Evolutionary conservation across 2,888 invertebrate species (phyloP), one percentile per base, ranked within the genome.

Genomic region (Apamea sordens): DNA sequence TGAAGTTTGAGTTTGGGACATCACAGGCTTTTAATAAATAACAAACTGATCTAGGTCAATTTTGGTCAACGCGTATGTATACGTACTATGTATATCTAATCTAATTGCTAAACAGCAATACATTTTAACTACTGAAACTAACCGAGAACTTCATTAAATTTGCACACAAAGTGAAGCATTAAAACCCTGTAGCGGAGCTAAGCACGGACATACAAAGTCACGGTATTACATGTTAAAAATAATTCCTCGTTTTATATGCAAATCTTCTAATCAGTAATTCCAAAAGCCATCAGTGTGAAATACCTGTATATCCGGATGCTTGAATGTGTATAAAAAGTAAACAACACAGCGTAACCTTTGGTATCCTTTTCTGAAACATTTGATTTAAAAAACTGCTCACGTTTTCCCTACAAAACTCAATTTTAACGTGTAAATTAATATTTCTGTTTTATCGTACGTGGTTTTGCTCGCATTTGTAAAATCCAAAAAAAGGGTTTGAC

Each of bases 261-360:
- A 85, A 83, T 83, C n/a, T 81, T 32, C 18, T 50, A 69, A 59
- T 64, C 21, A 47, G 21, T 53, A 44, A 79, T 65, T 63, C 8
- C 0, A 67, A 67, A 69, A 71, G 24, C 53, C 41, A 61, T 74
- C 36, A 74, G 63, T 32, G 61, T 36, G 3, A 76, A 76, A 82
- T 91, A 92, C 92, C 91, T 92, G 83, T 79, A 61, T 79, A 85
- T 73, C 87, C 89, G 15, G 85, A 84, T 44, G 86, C 88, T 80
- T 83, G 86, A 53, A 90, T 80, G 50, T 84, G 87, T 74, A 89
- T 84, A 56, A 89, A 78, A 73, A 90, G 79, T 81, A 89, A 88
- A 88, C 80, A 90, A 77, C 82, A 90, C 86, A 85, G 73, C 73
- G 77, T 70, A 84, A 89, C 75, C 80, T 86, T 87, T 80, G 83